A percentile compares a stretch with the other conserved stretches of the same genome.
Evolutionary conservation across 2,797 vertebrate species (phyloP).

Genomic region (Potorous gilbertii): DNA sequence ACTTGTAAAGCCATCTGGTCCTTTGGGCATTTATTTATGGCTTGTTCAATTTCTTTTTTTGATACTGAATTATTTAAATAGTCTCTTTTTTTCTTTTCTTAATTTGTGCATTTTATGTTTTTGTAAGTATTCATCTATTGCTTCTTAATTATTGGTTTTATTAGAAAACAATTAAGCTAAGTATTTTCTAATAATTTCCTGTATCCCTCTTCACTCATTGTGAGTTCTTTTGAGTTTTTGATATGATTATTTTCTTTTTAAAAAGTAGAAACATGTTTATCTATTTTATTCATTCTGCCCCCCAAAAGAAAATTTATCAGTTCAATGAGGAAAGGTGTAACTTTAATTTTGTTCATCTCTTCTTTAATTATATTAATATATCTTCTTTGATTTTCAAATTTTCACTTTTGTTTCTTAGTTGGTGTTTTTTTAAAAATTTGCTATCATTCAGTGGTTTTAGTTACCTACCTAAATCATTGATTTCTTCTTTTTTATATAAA

Average conservation of each 20-base stretch:
- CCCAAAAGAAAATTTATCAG: neutral
- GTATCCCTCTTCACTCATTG: neutral
- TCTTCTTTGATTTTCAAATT: neutral
- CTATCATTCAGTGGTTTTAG: neutral
- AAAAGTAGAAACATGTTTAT: neutral
- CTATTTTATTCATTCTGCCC: neutral
- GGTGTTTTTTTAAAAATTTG: neutral
- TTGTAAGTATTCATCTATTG: neutral
- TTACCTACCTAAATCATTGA: neutral
- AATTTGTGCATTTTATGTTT: neutral
- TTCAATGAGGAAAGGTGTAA: neutral
- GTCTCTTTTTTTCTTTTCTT: neutral
- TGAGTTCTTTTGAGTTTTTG: neutral
- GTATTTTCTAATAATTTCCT: neutral
- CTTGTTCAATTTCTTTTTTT: neutral
- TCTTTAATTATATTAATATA: neutral
- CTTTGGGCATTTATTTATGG: neutral
- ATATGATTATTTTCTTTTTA: neutral
- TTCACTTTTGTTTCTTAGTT: neutral
- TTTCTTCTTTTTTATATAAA: neutral
- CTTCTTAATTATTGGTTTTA: neutral
- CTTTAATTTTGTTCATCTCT: neutral
- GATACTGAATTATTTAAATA: neutral
- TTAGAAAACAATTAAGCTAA: neutral
- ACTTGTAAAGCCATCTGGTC: neutral